Evolutionary conservation across 2,113 vertebrate species (phyloP), one percentile per base, ranked within the genome.

Genomic region (Phalacrocorax aristotelis): DNA sequence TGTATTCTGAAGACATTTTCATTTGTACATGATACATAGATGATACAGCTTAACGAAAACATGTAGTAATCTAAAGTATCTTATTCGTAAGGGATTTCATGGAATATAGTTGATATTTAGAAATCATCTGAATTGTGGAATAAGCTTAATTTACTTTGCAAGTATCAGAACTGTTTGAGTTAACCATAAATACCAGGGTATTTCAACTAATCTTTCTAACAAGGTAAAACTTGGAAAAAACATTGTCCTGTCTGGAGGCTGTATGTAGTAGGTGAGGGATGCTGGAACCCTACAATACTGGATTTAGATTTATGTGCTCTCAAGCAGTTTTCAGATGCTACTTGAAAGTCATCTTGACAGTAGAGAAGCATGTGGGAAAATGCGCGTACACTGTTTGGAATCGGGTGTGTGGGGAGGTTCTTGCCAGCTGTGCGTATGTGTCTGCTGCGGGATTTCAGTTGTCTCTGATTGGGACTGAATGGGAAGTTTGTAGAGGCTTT

Each of bases 381-480:
- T 6, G 3, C 42, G 20, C 0, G 0, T 48, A 2, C 62, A 9
- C 26, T 27, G 26, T 64, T 19, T 60, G 55, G 29, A 42, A 20
- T 49, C 10, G 77, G 30, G 17, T 38, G 27, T 65, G 26, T 38
- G n/a, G 38, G 38, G 38, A 64, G 25, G 30, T 55, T 93, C 36
- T 69, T 34, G 26, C 21, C 42, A 64, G 66, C 62, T 79, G 55
- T 46, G 21, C 20, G 1, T 27, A 6, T 13, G 9, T 23, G 22
- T 48, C n/a, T 79, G 40, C 57, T 80, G 57, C 26, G 57, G 68
- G 51, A 79, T 66, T 83, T 75, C 7, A 7, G 5, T 61, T 46
- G 17, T 38, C 25, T 57, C 26, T 42, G 60, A 4, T 15, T 60
- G 15, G 21, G 29, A 13, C 77, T 34, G 38, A 57, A 30, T 60